phyloP scores from a whole-genome alignment of 2,113 vertebrate species.

The Falco punctatus region DNA sequence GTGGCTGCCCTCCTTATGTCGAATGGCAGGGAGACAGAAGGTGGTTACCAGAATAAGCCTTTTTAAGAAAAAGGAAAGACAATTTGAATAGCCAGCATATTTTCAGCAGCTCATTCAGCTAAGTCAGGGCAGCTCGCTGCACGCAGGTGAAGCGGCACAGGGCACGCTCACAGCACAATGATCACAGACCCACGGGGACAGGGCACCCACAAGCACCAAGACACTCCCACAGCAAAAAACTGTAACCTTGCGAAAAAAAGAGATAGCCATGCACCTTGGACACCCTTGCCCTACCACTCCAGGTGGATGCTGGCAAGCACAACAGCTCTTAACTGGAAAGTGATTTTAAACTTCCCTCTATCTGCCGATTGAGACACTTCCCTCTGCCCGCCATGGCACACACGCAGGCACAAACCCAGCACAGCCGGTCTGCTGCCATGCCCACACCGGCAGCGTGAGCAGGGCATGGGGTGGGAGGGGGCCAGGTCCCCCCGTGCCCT shows the following conservation, averaged over 20 bases:
- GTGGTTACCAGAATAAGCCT: neutral
- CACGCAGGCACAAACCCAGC: rapidly evolving
- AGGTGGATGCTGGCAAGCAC: neutral
- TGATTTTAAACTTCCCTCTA: neutral
- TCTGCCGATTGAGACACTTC: neutral
- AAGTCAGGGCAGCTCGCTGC: rapidly evolving
- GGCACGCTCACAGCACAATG: rapidly evolving
- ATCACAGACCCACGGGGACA: rapidly evolving
- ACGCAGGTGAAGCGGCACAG: rapidly evolving
- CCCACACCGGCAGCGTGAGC: neutral
- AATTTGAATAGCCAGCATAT: neutral
- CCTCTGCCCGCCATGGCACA: rapidly evolving
- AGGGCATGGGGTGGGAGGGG: neutral
- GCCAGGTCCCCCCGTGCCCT: neutral
- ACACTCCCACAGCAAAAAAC: rapidly evolving
- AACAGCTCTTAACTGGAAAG: neutral
- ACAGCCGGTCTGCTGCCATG: rapidly evolving
- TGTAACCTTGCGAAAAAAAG: no score
- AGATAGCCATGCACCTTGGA: rapidly evolving
- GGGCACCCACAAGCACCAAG: neutral
- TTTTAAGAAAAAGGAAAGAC: neutral
- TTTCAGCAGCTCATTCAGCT: neutral
- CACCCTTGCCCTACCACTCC: neutral
- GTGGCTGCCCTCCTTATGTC: neutral
- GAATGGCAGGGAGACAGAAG: rapidly evolving